Evolutionary conservation across 1,140 invertebrate species (phyloP), one percentile per base, ranked within the genome.

Genomic region (Varroa destructor): DNA sequence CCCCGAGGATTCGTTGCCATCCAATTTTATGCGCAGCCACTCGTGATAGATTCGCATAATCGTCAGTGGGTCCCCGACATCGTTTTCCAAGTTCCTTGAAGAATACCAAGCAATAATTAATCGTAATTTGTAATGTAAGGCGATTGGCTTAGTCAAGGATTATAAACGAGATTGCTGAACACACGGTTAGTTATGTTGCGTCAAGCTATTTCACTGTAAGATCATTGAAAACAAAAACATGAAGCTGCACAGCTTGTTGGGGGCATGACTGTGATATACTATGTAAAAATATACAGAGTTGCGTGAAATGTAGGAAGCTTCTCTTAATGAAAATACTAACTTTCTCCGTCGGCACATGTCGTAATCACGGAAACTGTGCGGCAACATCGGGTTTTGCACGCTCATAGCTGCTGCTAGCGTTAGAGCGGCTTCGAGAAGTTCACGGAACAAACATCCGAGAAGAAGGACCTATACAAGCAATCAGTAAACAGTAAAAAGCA

Each of bases 31-130:
- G 76, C 87, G 83, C 36, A 96, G 80, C 94, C 94, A 97, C 77
- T 90, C 88, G 79, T 87, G 86, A 80, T 91, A 97, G 6, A 88
- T 84, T 77, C 90, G 90, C 0, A 99, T 80, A 6, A 97, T 79
- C 0, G 90, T 96, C 74, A 99, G 86, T 0, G 94, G 90, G 81
- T 99, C 95, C 0, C 96, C 96, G 79, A 97, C 91, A 77, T 91
- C 89, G 0, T 90, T 93, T 79, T 94, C 89, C 8, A 95, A 82
- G 46, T 85, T 83, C 81, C 88, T 89, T 76, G 91, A 82, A 0
- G 87, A 84, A 58, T 86, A 85, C 86, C 91, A 77, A 55, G 81
- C 77, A 75, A 46, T 73, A 74, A 67, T 77, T 51, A 8, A 8
- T 25, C 25, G 25, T 25, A 25, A 25, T 25, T 25, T 25, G 25